Conservation (phyloP, 2,888 invertebrate species). For the Volucella bombylans region DNA sequence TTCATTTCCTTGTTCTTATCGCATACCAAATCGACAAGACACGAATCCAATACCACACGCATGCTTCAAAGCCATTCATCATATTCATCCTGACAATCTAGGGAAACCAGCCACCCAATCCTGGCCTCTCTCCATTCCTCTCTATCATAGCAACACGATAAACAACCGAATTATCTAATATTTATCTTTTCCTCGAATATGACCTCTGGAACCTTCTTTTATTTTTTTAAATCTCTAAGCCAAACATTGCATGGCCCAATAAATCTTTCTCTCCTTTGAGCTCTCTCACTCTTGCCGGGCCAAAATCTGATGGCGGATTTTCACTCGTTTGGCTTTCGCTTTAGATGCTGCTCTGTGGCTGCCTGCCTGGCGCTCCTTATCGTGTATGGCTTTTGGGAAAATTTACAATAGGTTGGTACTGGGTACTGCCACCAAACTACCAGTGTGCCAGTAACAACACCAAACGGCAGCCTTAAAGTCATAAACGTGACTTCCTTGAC, state of each 20-base stretch:
- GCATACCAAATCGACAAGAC: constrained; percentile 6
- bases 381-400: constrained; percentile 22
- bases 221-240: constrained; percentile 15
- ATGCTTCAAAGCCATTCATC: constrained; percentile 64
- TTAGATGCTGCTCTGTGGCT: too few relatives aligned
- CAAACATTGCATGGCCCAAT: constrained; percentile 67
- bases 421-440: not conserved
- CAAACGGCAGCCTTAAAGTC: constrained; percentile 71
- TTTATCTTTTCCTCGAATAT: constrained; percentile 71
- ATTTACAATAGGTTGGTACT: constrained; percentile 47
- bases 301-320: constrained; percentile 67
- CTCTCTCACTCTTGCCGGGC: constrained; percentile 48
- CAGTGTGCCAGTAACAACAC: constrained; percentile 17
- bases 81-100: constrained; percentile 18
- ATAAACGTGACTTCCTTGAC: constrained; percentile 74
- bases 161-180: constrained; percentile 73
- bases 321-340: constrained; percentile 44
- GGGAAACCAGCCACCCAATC: not conserved
- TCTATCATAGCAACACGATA: constrained; percentile 61
- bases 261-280: constrained; percentile 51
- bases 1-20: constrained; percentile 52
- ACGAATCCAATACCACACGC: constrained; percentile 54
- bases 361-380: constrained; percentile 56
- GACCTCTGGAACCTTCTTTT: constrained; percentile 69
- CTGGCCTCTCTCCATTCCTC: constrained; percentile 5